Evolutionary conservation across 2,113 vertebrate genomes (phyloP).

Genomic region (Oophaga pumilio): DNA sequence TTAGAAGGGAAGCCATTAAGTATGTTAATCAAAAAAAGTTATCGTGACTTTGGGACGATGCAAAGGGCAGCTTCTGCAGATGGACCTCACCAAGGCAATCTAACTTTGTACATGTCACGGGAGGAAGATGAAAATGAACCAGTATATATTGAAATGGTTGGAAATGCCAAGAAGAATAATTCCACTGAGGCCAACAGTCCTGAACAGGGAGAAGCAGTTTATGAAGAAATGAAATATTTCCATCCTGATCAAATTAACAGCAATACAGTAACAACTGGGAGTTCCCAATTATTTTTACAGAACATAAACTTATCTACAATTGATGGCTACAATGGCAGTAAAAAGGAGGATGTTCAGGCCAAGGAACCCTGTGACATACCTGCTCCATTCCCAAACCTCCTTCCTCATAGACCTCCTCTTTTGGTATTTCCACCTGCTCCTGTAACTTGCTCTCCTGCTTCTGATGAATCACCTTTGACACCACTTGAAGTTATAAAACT

Average conservation of each 20-base stretch:
- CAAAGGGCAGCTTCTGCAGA: conserved; percentile 74
- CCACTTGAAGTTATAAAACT: conserved; percentile 94
- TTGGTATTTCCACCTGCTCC: conserved; percentile 93
- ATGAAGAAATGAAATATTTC: conserved; percentile 96
- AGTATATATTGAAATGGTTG: conserved; percentile 95
- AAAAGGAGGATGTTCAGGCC: conserved; percentile 62
- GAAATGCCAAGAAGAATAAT: conserved; percentile 71
- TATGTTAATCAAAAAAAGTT: conserved; percentile 64
- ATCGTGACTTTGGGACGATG: conserved; percentile 68
- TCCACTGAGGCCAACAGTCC: conserved; percentile 73
- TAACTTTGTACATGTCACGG: conserved; percentile 73
- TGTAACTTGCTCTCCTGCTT: conserved; percentile 91
- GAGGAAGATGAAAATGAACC: conserved; percentile 81
- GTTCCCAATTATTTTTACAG: conserved; percentile 66
- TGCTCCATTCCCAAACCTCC: conserved; percentile 92
- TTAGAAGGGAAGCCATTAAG: conserved; percentile 75
- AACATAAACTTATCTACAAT: conserved; percentile 58
- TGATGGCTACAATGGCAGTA: conserved; percentile 62
- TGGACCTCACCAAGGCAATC: conserved; percentile 66
- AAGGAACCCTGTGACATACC: conserved; percentile 87
- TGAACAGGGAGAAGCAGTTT: conserved; percentile 85
- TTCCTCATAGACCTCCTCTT: conserved; percentile 90
- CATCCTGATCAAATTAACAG: conserved; percentile 73
- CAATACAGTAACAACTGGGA: conserved; percentile 61
- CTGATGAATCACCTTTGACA: conserved; percentile 93